These are phyloP conservation scores for Lethrus apterus DNA, from an alignment of 1,140 invertebrate species.

Conservation along the genomic window DNA sequence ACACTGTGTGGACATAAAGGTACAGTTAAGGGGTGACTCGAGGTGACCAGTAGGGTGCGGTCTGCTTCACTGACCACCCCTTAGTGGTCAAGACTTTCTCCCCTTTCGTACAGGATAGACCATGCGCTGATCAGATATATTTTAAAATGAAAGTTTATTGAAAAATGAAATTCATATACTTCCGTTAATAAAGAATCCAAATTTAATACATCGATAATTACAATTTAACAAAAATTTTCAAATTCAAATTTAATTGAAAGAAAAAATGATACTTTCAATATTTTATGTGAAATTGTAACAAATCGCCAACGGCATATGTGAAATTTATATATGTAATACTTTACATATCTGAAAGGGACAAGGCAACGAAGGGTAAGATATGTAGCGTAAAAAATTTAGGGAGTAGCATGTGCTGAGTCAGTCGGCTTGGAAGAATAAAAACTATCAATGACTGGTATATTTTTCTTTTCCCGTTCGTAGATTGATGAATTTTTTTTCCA, in stretches of 20 bases:
- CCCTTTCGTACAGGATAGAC: too few relatives aligned
- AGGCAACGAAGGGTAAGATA: constrained; percentile 20
- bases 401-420: constrained; percentile 29
- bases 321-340: constrained; percentile 13
- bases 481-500: constrained; percentile 13
- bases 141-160: too few relatives aligned
- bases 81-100: constrained; percentile 27
- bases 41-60: constrained; percentile 23
- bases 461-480: constrained; percentile 14
- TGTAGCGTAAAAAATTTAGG: constrained; percentile 26
- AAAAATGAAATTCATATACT: too few relatives aligned
- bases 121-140: too few relatives aligned
- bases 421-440: constrained; percentile 12
- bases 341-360: constrained; percentile 11
- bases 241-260: too few relatives aligned
- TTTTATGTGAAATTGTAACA: too few relatives aligned
- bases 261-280: too few relatives aligned
- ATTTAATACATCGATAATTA: too few relatives aligned
- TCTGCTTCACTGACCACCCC: constrained; percentile 32
- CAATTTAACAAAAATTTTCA: too few relatives aligned
- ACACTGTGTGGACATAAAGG: constrained; percentile 11
- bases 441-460: constrained; percentile 19
- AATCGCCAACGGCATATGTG: too few relatives aligned
- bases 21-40: constrained; percentile 14
- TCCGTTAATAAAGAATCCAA: too few relatives aligned